Evolutionary conservation across 2,797 vertebrate genomes (phyloP).

Genomic region (Parotocinclus haroldoi): DNA sequence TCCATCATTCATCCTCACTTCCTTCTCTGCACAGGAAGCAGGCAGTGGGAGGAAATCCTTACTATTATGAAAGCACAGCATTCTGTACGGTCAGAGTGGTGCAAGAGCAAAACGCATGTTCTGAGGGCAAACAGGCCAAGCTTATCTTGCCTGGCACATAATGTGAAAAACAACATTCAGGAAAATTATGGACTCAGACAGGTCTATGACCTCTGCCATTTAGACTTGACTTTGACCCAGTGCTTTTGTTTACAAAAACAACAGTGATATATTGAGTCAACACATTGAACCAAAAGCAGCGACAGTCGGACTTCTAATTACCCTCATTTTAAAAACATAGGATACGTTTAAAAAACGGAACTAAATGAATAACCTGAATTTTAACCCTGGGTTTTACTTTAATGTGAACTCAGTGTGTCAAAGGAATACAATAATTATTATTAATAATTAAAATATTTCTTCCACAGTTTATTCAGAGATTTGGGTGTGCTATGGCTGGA

Average conservation of each 20-base stretch:
- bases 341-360: too few relatives aligned
- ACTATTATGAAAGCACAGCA: slow-evolving; percentile 58
- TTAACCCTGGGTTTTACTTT: too few relatives aligned
- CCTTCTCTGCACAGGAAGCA: slow-evolving; percentile 70
- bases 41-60: slow-evolving; percentile 70
- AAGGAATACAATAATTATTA: too few relatives aligned
- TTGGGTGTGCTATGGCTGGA: too few relatives aligned
- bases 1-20: slow-evolving; percentile 63
- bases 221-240: slow-evolving; percentile 62
- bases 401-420: too few relatives aligned
- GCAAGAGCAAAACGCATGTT: slow-evolving; percentile 37
- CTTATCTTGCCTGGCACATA: slow-evolving; percentile 64
- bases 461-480: too few relatives aligned
- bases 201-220: slow-evolving; percentile 50
- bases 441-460: too few relatives aligned
- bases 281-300: too few relatives aligned
- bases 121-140: slow-evolving; percentile 56
- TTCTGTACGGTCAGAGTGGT: slow-evolving; percentile 45
- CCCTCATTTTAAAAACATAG: too few relatives aligned
- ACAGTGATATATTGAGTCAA: not conserved
- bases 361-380: too few relatives aligned
- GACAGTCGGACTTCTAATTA: too few relatives aligned
- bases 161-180: slow-evolving; percentile 53
- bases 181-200: slow-evolving; percentile 37
- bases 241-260: slow-evolving; percentile 42